A percentile compares a stretch with the other conserved stretches of the same genome.
Conservation (phyloP, 2,797 vertebrate genomes). For the Adelosebastes latens region DNA sequence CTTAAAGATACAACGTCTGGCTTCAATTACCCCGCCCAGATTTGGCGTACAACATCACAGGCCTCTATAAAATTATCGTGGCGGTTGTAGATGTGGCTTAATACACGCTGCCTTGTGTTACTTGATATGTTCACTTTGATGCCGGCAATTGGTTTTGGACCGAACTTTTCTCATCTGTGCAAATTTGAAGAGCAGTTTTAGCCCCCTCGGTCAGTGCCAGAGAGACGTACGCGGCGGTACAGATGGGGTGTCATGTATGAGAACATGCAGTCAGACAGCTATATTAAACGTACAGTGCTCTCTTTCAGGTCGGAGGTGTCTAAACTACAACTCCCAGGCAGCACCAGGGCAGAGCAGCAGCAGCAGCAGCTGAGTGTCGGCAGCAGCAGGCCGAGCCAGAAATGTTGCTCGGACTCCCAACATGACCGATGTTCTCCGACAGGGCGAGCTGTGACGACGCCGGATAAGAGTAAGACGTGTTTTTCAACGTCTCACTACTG, state of each 20-base stretch:
- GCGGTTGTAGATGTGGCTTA: conserved; percentile 71
- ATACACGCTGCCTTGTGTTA: conserved; percentile 65
- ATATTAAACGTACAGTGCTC: neutral
- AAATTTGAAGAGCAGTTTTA: conserved; percentile 33
- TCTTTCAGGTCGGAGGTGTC: conserved; percentile 79
- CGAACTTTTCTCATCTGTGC: conserved; percentile 37
- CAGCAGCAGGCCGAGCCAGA: conserved; percentile 8
- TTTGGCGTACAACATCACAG: conserved; percentile 73
- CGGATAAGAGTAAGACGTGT: conserved; percentile 81
- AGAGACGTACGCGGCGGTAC: neutral
- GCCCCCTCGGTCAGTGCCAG: neutral
- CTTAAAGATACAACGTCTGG: conserved; percentile 75
- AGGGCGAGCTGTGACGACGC: conserved; percentile 74
- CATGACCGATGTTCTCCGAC: conserved; percentile 80
- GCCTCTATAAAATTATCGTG: conserved; percentile 77
- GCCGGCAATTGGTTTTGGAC: conserved; percentile 49
- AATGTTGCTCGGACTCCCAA: conserved; percentile 60
- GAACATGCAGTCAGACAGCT: neutral
- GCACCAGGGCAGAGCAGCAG: conserved; percentile 55
- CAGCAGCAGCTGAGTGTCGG: conserved; percentile 43
- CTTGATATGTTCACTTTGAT: conserved; percentile 71
- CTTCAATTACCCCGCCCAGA: conserved; percentile 81
- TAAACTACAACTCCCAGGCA: conserved; percentile 54
- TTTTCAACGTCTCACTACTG: neutral
- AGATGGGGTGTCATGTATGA: neutral